Evolutionary conservation across 2,888 invertebrate genomes (phyloP), one percentile per base, ranked within the genome.

Genomic region (Margaritifera margaritifera): DNA sequence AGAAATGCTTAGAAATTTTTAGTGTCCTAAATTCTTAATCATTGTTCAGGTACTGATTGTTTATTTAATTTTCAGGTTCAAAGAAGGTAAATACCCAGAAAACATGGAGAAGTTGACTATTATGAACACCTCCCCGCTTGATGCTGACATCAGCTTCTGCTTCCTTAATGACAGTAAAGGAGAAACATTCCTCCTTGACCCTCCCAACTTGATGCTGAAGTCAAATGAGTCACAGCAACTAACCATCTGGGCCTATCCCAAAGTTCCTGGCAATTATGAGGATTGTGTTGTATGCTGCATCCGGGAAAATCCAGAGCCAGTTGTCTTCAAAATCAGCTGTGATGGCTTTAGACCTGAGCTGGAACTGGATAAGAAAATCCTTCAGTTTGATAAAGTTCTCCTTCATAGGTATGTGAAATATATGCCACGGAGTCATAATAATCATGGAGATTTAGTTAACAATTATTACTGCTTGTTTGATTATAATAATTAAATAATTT

Each of bases 221-320:
- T 87, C 90, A 19, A 86, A 86, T n/a, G 88, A 90, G 66, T 81
- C 84, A 31, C 69, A 87, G 80, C 83, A 81, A 25, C 80, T 90
- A 65, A 85, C 80, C 50, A 79, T 90, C 25, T 90, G 89, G 88
- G 89, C 90, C 0, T 89, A 88, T 74, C 90, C 90, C 8, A 87
- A 85, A 71, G 80, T 80, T 8, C 84, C 87, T 2, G 88, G 87
- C 20, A 80, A 81, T 19, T 89, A 86, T 69, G 87, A 88, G 54
- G 90, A 90, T 72, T 79, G 87, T 3, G 77, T 90, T 25, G 87
- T 90, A 0, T 90, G 90, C 72, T 90, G 90, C 80, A 83, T 90
- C 18, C 78, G 87, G 59, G 90, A 90, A 69, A 90, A 90, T 71
- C 90, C 90, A 6, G 90, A 90, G 69, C 90, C 90, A 6, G 82